A percentile compares a stretch with the other conserved stretches of the same genome.
These are phyloP conservation scores for Drosophila incognita DNA, from an alignment of 2,888 invertebrate species.

Conservation along the genomic window DNA sequence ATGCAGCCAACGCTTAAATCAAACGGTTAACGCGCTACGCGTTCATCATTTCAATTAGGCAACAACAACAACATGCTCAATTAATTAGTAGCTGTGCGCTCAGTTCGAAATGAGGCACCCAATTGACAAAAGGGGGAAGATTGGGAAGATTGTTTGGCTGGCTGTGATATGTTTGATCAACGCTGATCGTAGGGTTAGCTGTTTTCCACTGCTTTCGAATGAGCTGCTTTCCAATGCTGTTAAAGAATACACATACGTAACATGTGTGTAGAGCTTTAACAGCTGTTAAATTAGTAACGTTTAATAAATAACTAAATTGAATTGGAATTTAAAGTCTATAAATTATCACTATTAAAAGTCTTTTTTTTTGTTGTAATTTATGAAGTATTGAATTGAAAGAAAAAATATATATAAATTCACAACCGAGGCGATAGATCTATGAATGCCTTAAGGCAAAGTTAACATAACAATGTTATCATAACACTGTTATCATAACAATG, in stretches of 20 bases:
- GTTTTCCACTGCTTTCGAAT: background rate
- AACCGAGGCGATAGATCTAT: background rate
- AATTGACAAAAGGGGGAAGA: slow-evolving; percentile 8
- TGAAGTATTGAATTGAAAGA: background rate
- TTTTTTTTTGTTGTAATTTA: background rate
- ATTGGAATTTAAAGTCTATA: too few relatives aligned
- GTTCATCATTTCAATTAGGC: slow-evolving; percentile 71
- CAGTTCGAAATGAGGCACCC: background rate
- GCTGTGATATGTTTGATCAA: background rate
- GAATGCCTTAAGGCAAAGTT: background rate
- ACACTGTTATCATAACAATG: background rate
- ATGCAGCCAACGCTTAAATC: slow-evolving; percentile 43
- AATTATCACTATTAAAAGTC: too few relatives aligned
- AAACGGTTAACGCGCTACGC: slow-evolving; percentile 73
- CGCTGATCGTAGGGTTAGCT: background rate
- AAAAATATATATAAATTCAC: background rate
- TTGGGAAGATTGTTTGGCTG: background rate
- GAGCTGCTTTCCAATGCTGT: background rate
- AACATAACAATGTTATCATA: background rate
- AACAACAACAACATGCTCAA: slow-evolving; percentile 28
- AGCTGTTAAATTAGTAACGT: background rate
- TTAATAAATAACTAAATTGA: background rate
- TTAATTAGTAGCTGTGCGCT: slow-evolving; percentile 47
- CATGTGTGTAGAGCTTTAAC: background rate
- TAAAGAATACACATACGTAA: background rate